Percentiles rank a stretch among this genome's conserved stretches.
Conservation (phyloP, 2,797 vertebrate species). For the Cyprinodon diabolis region DNA sequence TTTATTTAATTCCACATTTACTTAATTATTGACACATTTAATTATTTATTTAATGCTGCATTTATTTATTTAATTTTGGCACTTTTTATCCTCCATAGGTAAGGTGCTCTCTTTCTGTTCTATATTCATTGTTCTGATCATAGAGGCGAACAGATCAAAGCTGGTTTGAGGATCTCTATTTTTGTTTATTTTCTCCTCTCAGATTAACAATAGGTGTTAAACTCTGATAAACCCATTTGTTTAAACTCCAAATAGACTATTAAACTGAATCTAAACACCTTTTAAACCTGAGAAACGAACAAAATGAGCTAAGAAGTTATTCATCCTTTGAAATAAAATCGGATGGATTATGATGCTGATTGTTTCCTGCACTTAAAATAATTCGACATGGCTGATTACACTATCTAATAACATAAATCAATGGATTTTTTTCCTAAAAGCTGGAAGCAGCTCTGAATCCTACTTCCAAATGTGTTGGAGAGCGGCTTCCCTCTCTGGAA, state of each 20-base stretch:
- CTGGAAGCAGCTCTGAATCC: slow-evolving; percentile 37
- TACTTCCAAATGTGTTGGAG: slow-evolving; percentile 35
- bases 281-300: background rate
- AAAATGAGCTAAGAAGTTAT: background rate
- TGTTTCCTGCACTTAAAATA: background rate
- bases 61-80: too few species aligned
- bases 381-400: background rate
- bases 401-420: slow-evolving; percentile 34
- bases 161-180: too few species aligned
- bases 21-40: too few species aligned
- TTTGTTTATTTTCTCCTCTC: too few species aligned
- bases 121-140: background rate
- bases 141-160: background rate
- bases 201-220: too few species aligned
- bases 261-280: too few species aligned
- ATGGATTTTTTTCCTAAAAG: slow-evolving; percentile 28
- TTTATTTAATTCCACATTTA: too few species aligned
- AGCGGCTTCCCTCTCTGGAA: slow-evolving; percentile 47
- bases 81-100: background rate
- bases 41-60: too few species aligned
- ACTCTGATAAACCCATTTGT: too few species aligned
- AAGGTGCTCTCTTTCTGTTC: background rate
- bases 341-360: background rate
- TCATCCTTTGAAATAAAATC: background rate
- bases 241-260: too few species aligned